These are phyloP conservation scores for Whitmania pigra DNA, from an alignment of 1,140 invertebrate species.

Conservation along the genomic window DNA sequence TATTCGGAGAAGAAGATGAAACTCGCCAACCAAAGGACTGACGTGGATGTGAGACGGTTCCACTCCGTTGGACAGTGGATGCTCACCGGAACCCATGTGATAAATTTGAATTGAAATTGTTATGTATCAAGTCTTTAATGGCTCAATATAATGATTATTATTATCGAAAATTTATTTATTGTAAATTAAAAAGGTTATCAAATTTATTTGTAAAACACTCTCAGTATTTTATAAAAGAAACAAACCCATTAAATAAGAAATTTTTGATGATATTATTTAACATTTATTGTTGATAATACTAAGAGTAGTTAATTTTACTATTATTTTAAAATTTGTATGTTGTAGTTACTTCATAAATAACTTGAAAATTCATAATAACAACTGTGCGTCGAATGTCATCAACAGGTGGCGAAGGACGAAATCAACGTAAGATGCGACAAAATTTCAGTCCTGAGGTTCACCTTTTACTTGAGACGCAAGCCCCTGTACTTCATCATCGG, in stretches of 20 bases:
- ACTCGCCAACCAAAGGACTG: background rate
- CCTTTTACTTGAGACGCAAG: constrained; percentile 26
- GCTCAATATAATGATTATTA: too few species aligned
- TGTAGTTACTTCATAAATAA: background rate
- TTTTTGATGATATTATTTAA: background rate
- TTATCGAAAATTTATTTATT: too few species aligned
- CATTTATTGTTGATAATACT: background rate
- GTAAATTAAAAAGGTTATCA: too few species aligned
- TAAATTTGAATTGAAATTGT: background rate
- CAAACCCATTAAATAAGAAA: background rate
- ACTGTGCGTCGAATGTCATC: background rate
- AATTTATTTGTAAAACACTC: too few species aligned
- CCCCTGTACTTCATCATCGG: constrained; percentile 18
- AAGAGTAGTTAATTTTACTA: background rate
- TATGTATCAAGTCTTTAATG: background rate
- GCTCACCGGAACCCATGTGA: background rate
- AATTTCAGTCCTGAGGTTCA: constrained; percentile 44
- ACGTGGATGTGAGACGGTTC: background rate
- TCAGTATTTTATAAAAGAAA: too few species aligned
- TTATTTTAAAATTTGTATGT: background rate
- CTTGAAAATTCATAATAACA: background rate
- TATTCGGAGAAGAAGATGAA: background rate
- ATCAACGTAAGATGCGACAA: constrained; percentile 15
- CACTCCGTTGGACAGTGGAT: background rate
- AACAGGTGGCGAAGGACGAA: background rate